Base-by-base conservation (phyloP, 2,888 invertebrate species). In the Drosophila flavopinicola region DNA sequence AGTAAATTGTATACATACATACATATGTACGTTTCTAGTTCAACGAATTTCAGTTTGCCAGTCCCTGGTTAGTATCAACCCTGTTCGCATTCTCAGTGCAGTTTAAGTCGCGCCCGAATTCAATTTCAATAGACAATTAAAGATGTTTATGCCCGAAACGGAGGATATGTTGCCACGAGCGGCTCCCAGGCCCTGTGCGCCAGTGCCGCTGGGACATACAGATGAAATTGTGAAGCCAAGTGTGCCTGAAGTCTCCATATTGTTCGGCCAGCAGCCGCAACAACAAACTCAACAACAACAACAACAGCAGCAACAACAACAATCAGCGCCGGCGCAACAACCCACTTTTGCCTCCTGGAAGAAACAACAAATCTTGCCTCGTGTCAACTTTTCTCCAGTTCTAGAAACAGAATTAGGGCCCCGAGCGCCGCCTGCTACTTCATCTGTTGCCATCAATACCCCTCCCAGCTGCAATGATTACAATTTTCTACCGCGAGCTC, bases 121-220 rank as follows among this genome's bases (percentile, higher is more conserved):
- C 37, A 82, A 82, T 54, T 80, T 71, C 27, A 47, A 17, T 29
- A 37, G 47, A 11, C 20, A 33, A 6, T 33, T 35, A 1, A 64
- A 58, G 45, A 90, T 90, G 90, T 90, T 85, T 67, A 77, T 75
- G 61, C 76, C 83, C 1, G 90, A 90, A 71, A 90, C 88, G 0
- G 90, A 90, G 53, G 90, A 90, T 44, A 86, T 90, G 83, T 20
- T 90, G 53, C 90, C 90, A 0, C 77, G 91, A 4, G 69, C 80
- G 32, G 90, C 91, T 2, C 91, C 90, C 2, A 87, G 75, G 11
- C 90, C 90, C 0, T 71, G 82, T 65, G 66, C 73, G 5, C 61
- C 84, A 0, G 52, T 64, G 20, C 76, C 79, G 0, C 7, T 71
- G 11, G 75, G 60, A 1, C 76, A 73, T 5, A 48, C 38, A 3